Base-by-base conservation (phyloP, 2,113 vertebrate genomes). In the Brachypteracias leptosomus region DNA sequence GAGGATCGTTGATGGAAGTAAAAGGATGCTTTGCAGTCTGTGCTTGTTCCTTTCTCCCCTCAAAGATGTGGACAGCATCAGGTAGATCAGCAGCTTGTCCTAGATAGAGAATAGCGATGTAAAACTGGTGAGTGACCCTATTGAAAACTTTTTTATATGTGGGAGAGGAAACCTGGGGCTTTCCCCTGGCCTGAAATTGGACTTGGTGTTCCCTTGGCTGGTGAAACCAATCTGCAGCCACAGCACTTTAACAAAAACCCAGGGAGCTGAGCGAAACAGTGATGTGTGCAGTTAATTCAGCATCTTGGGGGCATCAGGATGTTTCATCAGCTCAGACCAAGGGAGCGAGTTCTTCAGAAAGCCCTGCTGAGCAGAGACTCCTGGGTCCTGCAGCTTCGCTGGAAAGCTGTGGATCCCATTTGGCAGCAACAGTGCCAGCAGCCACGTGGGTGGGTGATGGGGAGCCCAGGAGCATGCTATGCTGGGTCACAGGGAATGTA, bases 211-310 rank as follows among this genome's bases (percentile, higher is more conserved):
- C 54, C 46, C 63, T 42, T 14, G 72, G 49, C 29, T 1, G 6
- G 22, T 58, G 62, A 71, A 67, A 62, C 11, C 29, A 24, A 9
- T 3, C 51, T 77, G 79, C 20, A 77, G 75, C 36, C 49, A 28
- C 16, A 47, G 82, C 36, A 13, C 36, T 86, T 59, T 20, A 24
- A 5, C 47, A 57, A 73, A 58, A 87, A 35, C 24, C 19, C 0
- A 0, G 20, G 40, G 20, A 75, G 62, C 65, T 2, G n/a, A 54
- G 42, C 0, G 0, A 33, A 70, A 49, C 35, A 51, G 46, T 2
- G 4, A 35, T 2, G 29, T 1, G 4, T 20, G 49, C 57, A 0
- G 0, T 18, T 54, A n/a, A 46, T 79, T 40, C 52, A 20, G 81
- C 1, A 5, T 58, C 65, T 21, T 16, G 31, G 5, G 28, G 14